Conservation (phyloP, 2,888 invertebrate species). For the Melipona bicolor region DNA sequence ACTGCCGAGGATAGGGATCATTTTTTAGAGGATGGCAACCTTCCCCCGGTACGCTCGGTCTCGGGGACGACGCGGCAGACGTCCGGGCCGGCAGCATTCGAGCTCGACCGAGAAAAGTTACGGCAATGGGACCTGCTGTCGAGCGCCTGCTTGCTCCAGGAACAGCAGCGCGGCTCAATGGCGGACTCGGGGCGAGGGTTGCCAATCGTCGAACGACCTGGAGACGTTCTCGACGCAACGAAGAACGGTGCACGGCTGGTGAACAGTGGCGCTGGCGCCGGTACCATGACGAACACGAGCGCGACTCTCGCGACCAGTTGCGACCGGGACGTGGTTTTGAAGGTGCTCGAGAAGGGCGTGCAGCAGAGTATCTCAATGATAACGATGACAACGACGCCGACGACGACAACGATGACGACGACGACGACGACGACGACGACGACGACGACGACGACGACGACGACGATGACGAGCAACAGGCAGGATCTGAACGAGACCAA, state of each 20-base stretch:
- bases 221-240: slow-evolving; percentile 51
- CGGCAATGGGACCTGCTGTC: slow-evolving; percentile 96
- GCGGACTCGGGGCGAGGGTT: slow-evolving; percentile 84
- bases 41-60: slow-evolving; percentile 78
- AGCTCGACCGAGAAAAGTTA: slow-evolving; percentile 93
- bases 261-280: slow-evolving; percentile 13
- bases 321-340: slow-evolving; percentile 31
- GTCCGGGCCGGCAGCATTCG: slow-evolving; percentile 80
- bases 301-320: slow-evolving; percentile 8
- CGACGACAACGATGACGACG: slow-evolving; percentile 27
- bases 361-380: slow-evolving; percentile 3
- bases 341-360: slow-evolving; percentile 42
- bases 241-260: slow-evolving; percentile 40
- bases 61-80: slow-evolving; percentile 69
- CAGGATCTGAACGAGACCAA: slow-evolving; percentile 62
- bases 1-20: slow-evolving; percentile 66
- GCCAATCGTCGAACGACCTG: slow-evolving; percentile 71
- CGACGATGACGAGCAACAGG: slow-evolving; percentile 27
- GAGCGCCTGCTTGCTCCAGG: slow-evolving; percentile 86
- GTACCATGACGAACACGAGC: slow-evolving; percentile 27
- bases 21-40: slow-evolving; percentile 85
- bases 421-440: slow-evolving; percentile 8
- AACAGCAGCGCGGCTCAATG: slow-evolving; percentile 86
- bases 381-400: neutral
- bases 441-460: slow-evolving; percentile 35